Evolutionary conservation across 2,113 vertebrate genomes (phyloP).

Genomic region (Leptobrachium ailaonicum): DNA sequence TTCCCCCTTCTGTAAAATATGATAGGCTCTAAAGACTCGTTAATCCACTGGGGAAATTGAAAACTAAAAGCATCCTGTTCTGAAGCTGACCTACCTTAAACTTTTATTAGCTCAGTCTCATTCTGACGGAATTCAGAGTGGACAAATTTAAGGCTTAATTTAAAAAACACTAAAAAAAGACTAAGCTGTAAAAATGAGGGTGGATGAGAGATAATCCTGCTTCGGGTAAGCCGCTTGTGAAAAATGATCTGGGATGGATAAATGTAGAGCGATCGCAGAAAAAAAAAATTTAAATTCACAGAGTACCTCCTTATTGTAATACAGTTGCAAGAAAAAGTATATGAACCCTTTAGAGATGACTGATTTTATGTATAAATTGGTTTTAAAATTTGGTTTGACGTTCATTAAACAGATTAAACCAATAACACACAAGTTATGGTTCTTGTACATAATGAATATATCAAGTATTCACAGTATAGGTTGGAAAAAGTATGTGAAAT

Average conservation of each 20-base stretch:
- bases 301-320: no score
- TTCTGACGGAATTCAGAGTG: constrained; percentile 17
- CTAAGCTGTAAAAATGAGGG: constrained; percentile 23
- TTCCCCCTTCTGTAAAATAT: constrained; percentile 10
- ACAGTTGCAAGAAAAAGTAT: no score
- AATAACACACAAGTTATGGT: no score
- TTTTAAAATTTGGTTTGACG: no score
- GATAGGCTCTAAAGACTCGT: constrained; percentile 12
- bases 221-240: constrained; percentile 20
- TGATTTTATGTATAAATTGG: no score
- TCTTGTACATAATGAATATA: no score
- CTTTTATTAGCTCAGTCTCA: constrained; percentile 39
- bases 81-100: constrained; percentile 33
- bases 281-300: no score
- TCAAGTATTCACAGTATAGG: no score
- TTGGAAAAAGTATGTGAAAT: no score
- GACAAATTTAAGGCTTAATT: constrained; percentile 42
- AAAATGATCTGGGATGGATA: constrained; percentile 18
- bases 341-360: no score
- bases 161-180: constrained; percentile 24
- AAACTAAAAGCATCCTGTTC: constrained; percentile 43
- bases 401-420: no score
- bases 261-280: constrained; percentile 23
- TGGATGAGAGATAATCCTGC: constrained; percentile 39
- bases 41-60: constrained; percentile 47